A percentile compares a stretch with the other conserved stretches of the same genome.
Conservation (phyloP, 2,797 vertebrate genomes). For the Myotis myotis region DNA sequence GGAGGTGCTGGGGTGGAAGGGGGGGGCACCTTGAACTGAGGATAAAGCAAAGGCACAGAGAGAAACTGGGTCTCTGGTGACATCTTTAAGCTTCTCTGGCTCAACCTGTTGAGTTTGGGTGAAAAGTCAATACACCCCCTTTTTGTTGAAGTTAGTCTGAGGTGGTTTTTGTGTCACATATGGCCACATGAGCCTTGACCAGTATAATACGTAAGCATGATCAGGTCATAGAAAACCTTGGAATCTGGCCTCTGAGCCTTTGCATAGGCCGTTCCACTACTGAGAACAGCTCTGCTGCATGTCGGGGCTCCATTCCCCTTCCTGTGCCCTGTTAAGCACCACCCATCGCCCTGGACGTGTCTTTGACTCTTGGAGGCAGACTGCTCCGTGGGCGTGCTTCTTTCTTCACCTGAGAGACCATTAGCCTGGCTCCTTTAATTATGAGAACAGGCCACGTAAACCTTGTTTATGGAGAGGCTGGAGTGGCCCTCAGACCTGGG, state of each 20-base stretch:
- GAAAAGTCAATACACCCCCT: not conserved
- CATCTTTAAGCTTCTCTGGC: not conserved
- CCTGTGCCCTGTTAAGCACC: not conserved
- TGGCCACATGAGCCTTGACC: not conserved
- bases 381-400: fast-evolving
- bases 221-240: not conserved
- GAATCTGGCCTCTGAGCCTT: not conserved
- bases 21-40: not conserved
- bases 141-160: not conserved
- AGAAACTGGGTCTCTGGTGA: not conserved
- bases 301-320: not conserved
- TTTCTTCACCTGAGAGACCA: not conserved
- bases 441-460: not conserved
- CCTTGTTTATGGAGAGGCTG: not conserved
- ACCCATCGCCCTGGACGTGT: not conserved
- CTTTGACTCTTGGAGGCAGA: not conserved
- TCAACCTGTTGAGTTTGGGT: not conserved
- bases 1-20: not conserved
- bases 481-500: not conserved
- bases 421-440: not conserved
- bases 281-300: not conserved
- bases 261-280: not conserved
- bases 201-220: not conserved
- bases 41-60: not conserved
- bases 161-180: not conserved